Conservation (phyloP, 2,888 invertebrate genomes). For the Eulithis prunata region DNA sequence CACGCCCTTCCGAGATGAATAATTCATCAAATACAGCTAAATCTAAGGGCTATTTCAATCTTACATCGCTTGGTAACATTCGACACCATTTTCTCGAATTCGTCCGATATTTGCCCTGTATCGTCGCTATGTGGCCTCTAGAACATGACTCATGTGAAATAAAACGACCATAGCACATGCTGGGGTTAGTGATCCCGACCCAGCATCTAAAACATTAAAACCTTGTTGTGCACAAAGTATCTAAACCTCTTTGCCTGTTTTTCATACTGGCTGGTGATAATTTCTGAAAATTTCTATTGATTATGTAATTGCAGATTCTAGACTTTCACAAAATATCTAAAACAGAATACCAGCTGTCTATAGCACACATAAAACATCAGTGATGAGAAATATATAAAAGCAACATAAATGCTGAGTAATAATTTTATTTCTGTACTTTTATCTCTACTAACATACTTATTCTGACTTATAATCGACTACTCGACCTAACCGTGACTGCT, state of each 20-base stretch:
- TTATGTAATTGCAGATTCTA: slow-evolving; percentile 52
- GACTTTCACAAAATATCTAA: slow-evolving; percentile 37
- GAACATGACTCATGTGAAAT: slow-evolving; percentile 45
- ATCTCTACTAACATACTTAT: not conserved
- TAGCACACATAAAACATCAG: not conserved
- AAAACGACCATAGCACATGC: slow-evolving; percentile 25
- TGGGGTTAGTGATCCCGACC: slow-evolving; percentile 2
- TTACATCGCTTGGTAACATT: slow-evolving; percentile 26
- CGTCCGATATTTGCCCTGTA: slow-evolving; percentile 45
- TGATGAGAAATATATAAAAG: not conserved
- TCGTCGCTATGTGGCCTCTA: slow-evolving; percentile 36
- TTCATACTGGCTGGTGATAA: slow-evolving; percentile 13
- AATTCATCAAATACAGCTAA: not conserved
- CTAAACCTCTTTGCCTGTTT: not conserved
- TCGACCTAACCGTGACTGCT: not conserved
- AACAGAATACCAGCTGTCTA: not conserved
- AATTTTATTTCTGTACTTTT: slow-evolving; percentile 13
- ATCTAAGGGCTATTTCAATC: not conserved
- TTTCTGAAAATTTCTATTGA: slow-evolving; percentile 38
- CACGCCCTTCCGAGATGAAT: slow-evolving; percentile 17
- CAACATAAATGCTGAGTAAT: slow-evolving; percentile 23
- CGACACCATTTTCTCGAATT: slow-evolving; percentile 46
- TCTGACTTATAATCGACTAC: not conserved
- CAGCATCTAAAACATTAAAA: not conserved
- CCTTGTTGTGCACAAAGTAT: slow-evolving; percentile 9